Base-by-base conservation (phyloP, 2,113 vertebrate genomes). In the Colistium nudipinnis region DNA sequence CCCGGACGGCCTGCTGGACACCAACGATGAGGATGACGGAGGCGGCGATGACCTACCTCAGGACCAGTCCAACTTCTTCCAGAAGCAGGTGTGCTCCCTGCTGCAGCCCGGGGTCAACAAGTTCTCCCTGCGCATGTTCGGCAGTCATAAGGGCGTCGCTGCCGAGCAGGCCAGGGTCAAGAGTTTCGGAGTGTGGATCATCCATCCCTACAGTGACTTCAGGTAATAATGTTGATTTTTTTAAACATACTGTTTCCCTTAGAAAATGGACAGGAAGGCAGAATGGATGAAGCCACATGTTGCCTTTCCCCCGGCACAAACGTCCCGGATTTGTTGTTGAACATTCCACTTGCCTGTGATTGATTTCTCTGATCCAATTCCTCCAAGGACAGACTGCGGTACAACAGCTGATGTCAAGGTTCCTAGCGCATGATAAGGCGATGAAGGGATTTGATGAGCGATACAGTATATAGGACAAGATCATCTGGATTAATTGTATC, bases 201-300 rank as follows among this genome's bases (percentile, higher is more conserved):
- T 99, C 79, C 97, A 99, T 87, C 97, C 97, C 0, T 98, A 98
- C 93, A 99, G 97, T 76, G 95, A 98, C 85, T 99, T 99, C 94
- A 98, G 97, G 97, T 99, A 94, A 44, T 76, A 17, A 61, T 24
- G n/a, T 11, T 14, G 25, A 27, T 33, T 7, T 28, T 17, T 6
- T 28, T 19, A 36, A 17, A 30, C 28, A 67, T 39, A 11, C 19
- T 27, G 33, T 2, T 17, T 62, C 16, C 14, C n/a, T 14, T 7
- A 55, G 2, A 24, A 17, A 20, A 41, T 28, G 2, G 13, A 35
- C 10, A 41, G 7, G 47, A 41, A 38, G 7, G 6, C 16, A 33
- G 3, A 35, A 56, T 9, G 6, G 11, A 4, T 17, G 1, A 28
- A 10, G 44, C 35, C 11, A 39, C 17, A 20, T 35, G 2, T 28